phyloP scores from a whole-genome alignment of 2,797 vertebrate species.

The Hypotaenidia philippensis region DNA sequence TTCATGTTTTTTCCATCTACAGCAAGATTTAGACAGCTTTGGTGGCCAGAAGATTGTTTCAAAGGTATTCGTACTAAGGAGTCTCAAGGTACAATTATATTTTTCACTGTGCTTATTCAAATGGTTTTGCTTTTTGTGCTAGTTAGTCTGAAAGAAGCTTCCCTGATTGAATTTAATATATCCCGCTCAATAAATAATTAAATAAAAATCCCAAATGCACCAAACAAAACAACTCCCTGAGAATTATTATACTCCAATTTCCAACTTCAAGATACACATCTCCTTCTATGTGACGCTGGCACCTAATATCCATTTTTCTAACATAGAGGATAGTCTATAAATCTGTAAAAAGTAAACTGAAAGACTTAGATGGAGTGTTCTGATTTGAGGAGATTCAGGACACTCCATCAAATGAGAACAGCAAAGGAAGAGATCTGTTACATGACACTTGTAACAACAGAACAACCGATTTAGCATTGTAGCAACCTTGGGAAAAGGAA shows the following conservation, averaged over 20 bases:
- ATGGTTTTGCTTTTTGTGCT: accelerated
- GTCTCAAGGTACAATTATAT: not conserved
- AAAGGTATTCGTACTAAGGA: not conserved
- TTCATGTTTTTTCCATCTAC: not conserved
- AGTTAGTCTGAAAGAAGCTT: not conserved
- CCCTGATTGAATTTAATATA: not conserved
- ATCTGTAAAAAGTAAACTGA: not conserved
- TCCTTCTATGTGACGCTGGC: not conserved
- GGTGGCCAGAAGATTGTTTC: not conserved
- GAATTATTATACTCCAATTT: not conserved
- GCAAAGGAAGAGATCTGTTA: not conserved
- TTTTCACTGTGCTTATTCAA: not conserved
- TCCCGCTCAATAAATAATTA: not conserved
- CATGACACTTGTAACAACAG: not conserved
- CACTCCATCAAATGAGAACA: too few species aligned
- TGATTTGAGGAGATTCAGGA: not conserved
- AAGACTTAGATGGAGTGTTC: not conserved
- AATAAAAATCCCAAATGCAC: not conserved
- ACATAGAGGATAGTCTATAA: not conserved
- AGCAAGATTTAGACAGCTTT: not conserved
- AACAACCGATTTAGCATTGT: not conserved
- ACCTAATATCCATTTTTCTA: not conserved
- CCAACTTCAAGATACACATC: not conserved
- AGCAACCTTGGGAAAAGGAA: not conserved
- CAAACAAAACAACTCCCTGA: accelerated